Evolutionary conservation across 1,140 invertebrate genomes (phyloP), one percentile per base, ranked within the genome.

Genomic region (Gyrodactylus bullatarudis): DNA sequence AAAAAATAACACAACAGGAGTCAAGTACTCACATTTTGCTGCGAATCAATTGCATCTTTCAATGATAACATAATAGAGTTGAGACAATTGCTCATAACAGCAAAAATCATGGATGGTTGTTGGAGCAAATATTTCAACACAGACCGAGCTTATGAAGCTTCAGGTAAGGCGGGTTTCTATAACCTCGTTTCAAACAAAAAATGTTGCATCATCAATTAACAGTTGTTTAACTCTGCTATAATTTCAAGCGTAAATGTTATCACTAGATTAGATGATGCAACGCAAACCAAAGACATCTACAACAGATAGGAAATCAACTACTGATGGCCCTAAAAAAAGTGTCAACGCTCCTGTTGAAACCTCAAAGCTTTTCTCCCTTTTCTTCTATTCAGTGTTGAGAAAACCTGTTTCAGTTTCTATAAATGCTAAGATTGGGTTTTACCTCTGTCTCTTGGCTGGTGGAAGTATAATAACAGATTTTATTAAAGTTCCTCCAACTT

Each of bases 381-480:
- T 54, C 34, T 54, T 54, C n/a, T 54, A 16, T 54, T 54, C 34
- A 16, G 8, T 54, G n/a, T n/a, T 54, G 78, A 88, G 88, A 77
- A 90, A 88, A 75, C 76, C 82, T 77, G 84, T 87, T 0, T 81
- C 93, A 26, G 87, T 92, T 76, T 86, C 90, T 76, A 87, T 86
- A 0, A 85, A 86, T 76, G 84, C 88, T n/a, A 91, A 90, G 83
- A 86, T 93, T 76, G 86, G 85, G 1, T 80, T 90, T 21, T 94
- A 94, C 79, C 82, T 89, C 75, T 84, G 84, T 69, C 84, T 85
- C 76, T 83, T 93, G 71, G 87, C 94, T 78, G 78, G 89, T 71
- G 84, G 89, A 8, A 92, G 89, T 0, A 80, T 94, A 0, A 82
- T 94, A 73, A 86, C 85, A 0, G 91, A 95, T 75, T 75, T 87